A percentile compares a stretch with the other conserved stretches of the same genome.
These are phyloP conservation scores for Aptenodytes patagonicus DNA, from an alignment of 2,113 vertebrate species.

Conservation along the genomic window DNA sequence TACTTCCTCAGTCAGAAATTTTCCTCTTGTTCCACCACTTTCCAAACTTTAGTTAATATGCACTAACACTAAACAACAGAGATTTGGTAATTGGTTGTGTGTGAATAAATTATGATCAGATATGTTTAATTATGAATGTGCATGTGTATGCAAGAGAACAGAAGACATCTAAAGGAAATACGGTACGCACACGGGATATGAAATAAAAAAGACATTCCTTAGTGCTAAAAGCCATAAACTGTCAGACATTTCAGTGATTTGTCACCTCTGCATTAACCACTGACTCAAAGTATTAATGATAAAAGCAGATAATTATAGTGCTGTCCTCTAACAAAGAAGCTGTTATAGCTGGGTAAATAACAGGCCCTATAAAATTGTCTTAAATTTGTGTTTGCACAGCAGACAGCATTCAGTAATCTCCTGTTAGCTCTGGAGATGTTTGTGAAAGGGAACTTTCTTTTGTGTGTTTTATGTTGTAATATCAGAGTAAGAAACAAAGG, in stretches of 20 bases:
- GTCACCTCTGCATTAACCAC: constrained; percentile 48
- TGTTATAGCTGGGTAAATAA: constrained; percentile 52
- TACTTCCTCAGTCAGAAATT: not conserved
- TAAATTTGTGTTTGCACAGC: constrained; percentile 13
- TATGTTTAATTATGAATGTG: constrained; percentile 50
- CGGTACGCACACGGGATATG: not conserved
- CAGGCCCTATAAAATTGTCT: constrained; percentile 15
- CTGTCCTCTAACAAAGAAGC: constrained; percentile 8
- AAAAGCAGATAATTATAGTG: constrained; percentile 60
- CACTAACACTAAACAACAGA: not conserved
- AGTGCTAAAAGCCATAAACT: constrained; percentile 43
- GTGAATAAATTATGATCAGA: constrained; percentile 38
- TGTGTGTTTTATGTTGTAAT: not conserved
- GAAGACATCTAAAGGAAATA: constrained; percentile 36
- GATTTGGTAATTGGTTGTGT: not conserved
- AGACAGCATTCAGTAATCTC: not conserved
- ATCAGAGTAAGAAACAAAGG: not conserved
- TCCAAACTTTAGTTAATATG: not conserved
- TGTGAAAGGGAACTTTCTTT: not conserved
- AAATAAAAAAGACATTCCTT: constrained; percentile 34
- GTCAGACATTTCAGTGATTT: constrained; percentile 46
- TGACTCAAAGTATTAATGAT: constrained; percentile 51
- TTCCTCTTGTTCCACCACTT: not conserved
- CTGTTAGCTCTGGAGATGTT: not conserved
- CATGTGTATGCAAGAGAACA: not conserved